These are phyloP conservation scores for Chloroclysta siterata DNA, from an alignment of 2,888 invertebrate genomes.

Conservation along the genomic window DNA sequence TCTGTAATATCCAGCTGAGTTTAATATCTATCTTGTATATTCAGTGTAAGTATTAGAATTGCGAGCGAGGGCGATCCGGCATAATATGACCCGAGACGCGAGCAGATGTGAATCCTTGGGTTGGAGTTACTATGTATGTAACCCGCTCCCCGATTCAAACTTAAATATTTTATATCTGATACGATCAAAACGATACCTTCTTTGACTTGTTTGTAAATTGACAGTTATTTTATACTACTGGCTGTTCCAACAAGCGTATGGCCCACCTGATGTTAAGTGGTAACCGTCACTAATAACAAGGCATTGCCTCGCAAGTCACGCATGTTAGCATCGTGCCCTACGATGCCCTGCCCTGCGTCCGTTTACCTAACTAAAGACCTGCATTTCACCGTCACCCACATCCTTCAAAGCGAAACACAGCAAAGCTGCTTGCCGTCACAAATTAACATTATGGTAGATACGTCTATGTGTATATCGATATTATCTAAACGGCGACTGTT, in stretches of 20 bases:
- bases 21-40: constrained; percentile 70
- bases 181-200: constrained; percentile 42
- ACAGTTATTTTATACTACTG: not conserved
- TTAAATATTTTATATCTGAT: constrained; percentile 47
- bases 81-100: constrained; percentile 48
- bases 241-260: no score
- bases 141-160: constrained; percentile 36
- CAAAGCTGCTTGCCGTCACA: no score
- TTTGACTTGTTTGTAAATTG: constrained; percentile 20
- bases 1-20: constrained; percentile 60
- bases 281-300: no score
- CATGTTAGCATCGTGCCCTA: no score
- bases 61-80: constrained; percentile 51
- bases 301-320: no score
- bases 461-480: no score
- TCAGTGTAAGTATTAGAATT: constrained; percentile 62
- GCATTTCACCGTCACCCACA: no score
- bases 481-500: not conserved
- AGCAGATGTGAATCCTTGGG: constrained; percentile 57
- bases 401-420: no score
- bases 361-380: no score
- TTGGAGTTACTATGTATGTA: constrained; percentile 32
- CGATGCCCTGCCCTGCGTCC: no score
- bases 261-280: no score
- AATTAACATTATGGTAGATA: no score